These are phyloP conservation scores for Drosophila heteroneura DNA, from an alignment of 2,888 invertebrate genomes.

Conservation along the genomic window DNA sequence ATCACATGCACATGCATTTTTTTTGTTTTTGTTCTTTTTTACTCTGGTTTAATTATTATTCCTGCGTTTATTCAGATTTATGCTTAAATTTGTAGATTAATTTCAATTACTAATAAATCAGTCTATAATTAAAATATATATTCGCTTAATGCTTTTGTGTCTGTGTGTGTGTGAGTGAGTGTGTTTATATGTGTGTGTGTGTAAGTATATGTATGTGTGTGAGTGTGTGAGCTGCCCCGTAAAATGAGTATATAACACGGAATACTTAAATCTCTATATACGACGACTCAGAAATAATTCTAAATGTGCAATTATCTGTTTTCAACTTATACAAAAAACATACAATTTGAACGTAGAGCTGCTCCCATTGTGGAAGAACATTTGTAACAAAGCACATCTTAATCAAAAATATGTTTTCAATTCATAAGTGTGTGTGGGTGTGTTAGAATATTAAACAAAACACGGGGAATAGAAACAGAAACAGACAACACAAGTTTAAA, in stretches of 20 bases:
- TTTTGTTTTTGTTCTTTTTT: constrained; percentile 25
- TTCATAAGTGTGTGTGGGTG: constrained; percentile 5
- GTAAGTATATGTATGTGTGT: constrained; percentile 31
- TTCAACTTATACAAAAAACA: constrained; percentile 47
- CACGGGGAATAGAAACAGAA: constrained; percentile 46
- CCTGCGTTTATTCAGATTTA: constrained; percentile 78
- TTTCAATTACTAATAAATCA: constrained; percentile 85
- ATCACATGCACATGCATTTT: constrained; percentile 43
- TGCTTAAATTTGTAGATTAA: constrained; percentile 83
- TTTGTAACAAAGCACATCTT: constrained; percentile 50
- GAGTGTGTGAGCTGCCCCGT: constrained; percentile 58
- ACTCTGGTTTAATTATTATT: constrained; percentile 69
- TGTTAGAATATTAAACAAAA: constrained; percentile 57
- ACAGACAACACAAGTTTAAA: constrained; percentile 53
- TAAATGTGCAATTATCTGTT: constrained; percentile 7
- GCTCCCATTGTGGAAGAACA: constrained; percentile 49
- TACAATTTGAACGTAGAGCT: constrained; percentile 34
- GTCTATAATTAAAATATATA: constrained; percentile 85
- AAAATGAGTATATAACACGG: constrained; percentile 45
- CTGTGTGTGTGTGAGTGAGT: constrained; percentile 30
- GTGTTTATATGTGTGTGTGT: constrained; percentile 24
- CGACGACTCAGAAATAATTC: constrained; percentile 32
- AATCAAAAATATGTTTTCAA: constrained; percentile 35
- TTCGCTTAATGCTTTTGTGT: constrained; percentile 75
- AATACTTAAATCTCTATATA: constrained; percentile 56